Evolutionary conservation across 2,113 vertebrate genomes (phyloP).

Genomic region (Tragulus kanchil): DNA sequence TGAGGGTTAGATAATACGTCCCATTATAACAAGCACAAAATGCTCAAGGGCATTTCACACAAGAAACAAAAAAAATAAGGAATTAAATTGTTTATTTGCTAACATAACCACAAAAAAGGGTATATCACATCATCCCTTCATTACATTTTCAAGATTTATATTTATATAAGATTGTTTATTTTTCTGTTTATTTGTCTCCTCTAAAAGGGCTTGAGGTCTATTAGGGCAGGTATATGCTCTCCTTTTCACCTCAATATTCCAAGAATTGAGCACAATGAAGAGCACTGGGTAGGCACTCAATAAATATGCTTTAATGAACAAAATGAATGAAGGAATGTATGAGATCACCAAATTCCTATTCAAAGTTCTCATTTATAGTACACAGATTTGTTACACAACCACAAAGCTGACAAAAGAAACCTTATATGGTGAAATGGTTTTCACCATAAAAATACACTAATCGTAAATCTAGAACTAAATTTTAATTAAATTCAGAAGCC

Average conservation of each 20-base stretch:
- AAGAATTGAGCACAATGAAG: background rate
- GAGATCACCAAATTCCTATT: background rate
- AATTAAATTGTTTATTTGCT: constrained; percentile 20
- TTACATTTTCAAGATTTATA: constrained; percentile 1
- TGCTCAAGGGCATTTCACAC: background rate
- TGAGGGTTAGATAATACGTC: background rate
- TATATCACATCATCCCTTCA: background rate
- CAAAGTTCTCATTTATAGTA: background rate
- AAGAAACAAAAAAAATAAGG: constrained; percentile 30
- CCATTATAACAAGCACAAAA: background rate
- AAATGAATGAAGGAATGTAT: background rate
- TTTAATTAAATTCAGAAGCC: background rate
- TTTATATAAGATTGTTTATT: background rate
- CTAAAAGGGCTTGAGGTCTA: background rate
- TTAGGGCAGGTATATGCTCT: background rate
- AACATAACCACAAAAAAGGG: no score
- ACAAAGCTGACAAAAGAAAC: background rate
- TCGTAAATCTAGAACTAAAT: constrained; percentile 33
- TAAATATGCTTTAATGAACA: constrained; percentile 25
- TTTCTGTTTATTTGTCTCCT: background rate
- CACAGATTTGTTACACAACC: background rate
- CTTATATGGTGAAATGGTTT: background rate
- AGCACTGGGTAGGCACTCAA: background rate
- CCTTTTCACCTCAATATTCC: background rate
- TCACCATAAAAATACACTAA: background rate